Evolutionary conservation across 1,140 invertebrate species (phyloP).

Genomic region (Popillia japonica): DNA sequence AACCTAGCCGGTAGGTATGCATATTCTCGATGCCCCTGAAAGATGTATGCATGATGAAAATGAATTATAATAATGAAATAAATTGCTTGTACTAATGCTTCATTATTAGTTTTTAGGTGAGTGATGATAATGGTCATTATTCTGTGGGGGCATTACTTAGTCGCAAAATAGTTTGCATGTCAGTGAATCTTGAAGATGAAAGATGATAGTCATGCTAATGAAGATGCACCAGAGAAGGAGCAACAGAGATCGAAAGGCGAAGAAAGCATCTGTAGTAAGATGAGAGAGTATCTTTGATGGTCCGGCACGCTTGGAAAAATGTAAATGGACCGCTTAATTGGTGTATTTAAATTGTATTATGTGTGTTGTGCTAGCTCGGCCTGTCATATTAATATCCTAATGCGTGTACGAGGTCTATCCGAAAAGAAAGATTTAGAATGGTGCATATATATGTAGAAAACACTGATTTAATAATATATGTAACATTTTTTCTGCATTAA

Average conservation of each 20-base stretch:
- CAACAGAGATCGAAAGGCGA: neutral
- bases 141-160: conserved; percentile 40
- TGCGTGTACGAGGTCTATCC: conserved; percentile 39
- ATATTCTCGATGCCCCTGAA: neutral
- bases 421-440: neutral
- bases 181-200: conserved; percentile 5
- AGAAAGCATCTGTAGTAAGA: neutral
- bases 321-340: conserved; percentile 44
- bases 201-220: conserved; percentile 24
- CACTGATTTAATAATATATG: too few species aligned
- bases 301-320: conserved; percentile 22
- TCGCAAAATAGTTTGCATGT: conserved; percentile 31
- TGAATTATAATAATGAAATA: conserved; percentile 61
- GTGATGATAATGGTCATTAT: conserved; percentile 58
- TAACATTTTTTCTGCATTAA: too few species aligned
- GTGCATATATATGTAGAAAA: too few species aligned
- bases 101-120: conserved; percentile 57
- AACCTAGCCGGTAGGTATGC: neutral
- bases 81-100: conserved; percentile 58
- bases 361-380: conserved; percentile 37
- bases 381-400: conserved; percentile 48
- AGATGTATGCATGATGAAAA: conserved; percentile 44
- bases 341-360: conserved; percentile 48
- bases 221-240: neutral
- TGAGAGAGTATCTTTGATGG: conserved; percentile 3